phyloP scores from a whole-genome alignment of 2,888 invertebrate genomes.

The Oxytorus armatus region DNA sequence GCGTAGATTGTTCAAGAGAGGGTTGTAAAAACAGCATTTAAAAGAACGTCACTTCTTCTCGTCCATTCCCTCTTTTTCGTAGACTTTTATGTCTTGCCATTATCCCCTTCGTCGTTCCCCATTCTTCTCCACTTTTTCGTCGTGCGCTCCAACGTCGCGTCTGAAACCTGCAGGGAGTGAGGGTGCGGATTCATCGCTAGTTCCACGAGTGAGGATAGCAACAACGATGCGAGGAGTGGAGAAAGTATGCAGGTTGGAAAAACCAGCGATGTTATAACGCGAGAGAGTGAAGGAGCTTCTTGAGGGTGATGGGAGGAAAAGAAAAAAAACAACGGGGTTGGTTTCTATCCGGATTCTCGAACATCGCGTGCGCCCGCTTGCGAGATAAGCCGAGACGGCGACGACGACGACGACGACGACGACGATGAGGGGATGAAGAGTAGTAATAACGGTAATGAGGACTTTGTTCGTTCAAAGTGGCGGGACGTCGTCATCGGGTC shows the following conservation, averaged over 20 bases:
- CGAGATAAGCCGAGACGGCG: conserved; percentile 71
- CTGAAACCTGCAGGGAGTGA: too few species aligned
- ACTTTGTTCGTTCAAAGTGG: conserved; percentile 72
- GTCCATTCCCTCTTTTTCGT: too few species aligned
- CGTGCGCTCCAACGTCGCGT: too few species aligned
- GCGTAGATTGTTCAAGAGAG: background rate
- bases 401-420: conserved; percentile 57
- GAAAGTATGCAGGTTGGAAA: background rate
- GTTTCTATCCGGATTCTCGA: conserved; percentile 73
- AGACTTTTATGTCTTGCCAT: too few species aligned
- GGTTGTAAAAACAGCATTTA: too few species aligned
- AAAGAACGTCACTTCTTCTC: too few species aligned
- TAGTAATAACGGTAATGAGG: conserved; percentile 70
- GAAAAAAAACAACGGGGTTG: background rate
- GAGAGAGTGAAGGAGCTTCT: background rate
- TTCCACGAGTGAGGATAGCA: too few species aligned
- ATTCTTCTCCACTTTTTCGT: background rate
- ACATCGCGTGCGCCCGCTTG: conserved; percentile 71
- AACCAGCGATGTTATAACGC: background rate
- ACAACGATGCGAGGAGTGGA: background rate
- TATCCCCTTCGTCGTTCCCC: too few species aligned
- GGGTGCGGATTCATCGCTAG: background rate
- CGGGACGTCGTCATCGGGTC: conserved; percentile 64
- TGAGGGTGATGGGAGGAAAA: background rate
- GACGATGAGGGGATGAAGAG: conserved; percentile 4